These are phyloP conservation scores for Sebastes variabilis DNA, from an alignment of 2,797 vertebrate genomes.

Conservation along the genomic window DNA sequence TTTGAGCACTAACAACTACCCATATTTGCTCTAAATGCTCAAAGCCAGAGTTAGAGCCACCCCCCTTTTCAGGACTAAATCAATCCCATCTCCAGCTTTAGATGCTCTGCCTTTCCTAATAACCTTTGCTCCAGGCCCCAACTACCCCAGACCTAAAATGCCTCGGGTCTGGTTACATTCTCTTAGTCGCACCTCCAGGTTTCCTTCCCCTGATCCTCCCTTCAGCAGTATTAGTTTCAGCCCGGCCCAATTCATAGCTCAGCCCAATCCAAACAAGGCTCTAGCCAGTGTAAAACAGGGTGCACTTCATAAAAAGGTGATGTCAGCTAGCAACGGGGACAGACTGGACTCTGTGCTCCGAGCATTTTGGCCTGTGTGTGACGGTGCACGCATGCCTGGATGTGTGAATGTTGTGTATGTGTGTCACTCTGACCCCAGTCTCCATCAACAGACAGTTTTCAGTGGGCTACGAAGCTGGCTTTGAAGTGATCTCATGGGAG, in stretches of 20 bases:
- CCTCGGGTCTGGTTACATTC: slow-evolving; percentile 47
- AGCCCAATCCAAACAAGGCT: slow-evolving; percentile 63
- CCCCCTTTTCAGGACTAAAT: slow-evolving; percentile 23
- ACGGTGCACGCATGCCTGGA: slow-evolving; percentile 22
- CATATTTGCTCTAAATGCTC: slow-evolving; percentile 28
- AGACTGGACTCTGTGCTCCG: slow-evolving; percentile 62
- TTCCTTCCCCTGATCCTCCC: slow-evolving; percentile 46
- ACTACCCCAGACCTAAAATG: slow-evolving; percentile 40
- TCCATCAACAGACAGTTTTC: slow-evolving; percentile 63
- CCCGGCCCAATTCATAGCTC: slow-evolving; percentile 35
- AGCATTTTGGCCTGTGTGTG: slow-evolving; percentile 31
- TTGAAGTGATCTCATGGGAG: slow-evolving; percentile 76
- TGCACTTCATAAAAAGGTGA: slow-evolving; percentile 74
- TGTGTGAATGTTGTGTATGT: slow-evolving; percentile 69
- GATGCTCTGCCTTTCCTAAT: slow-evolving; percentile 37
- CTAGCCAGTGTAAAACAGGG: slow-evolving; percentile 70
- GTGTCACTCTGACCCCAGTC: slow-evolving; percentile 61
- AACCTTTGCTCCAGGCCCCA: slow-evolving; percentile 42
- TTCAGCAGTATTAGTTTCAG: slow-evolving; percentile 52
- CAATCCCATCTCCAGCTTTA: slow-evolving; percentile 46
- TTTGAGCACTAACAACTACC: slow-evolving; percentile 29
- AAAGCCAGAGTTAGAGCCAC: slow-evolving; percentile 11
- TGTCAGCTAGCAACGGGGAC: slow-evolving; percentile 72
- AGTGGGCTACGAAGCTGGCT: slow-evolving; percentile 46
- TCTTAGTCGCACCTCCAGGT: slow-evolving; percentile 43